Percentiles rank a stretch among this genome's conserved stretches.
These are phyloP conservation scores for Balanococcus diminutus DNA, from an alignment of 2,888 invertebrate species.

Conservation along the genomic window DNA sequence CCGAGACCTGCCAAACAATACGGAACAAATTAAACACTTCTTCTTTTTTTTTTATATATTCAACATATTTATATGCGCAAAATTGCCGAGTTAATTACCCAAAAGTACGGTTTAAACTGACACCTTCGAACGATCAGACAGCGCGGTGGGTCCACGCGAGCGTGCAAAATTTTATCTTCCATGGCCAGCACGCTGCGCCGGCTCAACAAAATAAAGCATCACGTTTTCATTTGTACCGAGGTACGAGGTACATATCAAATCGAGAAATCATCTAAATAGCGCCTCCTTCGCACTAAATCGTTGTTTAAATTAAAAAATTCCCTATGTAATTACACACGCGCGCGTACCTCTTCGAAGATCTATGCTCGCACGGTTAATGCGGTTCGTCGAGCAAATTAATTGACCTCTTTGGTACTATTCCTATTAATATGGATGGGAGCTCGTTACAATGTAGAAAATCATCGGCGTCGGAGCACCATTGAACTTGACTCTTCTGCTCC, in stretches of 20 bases:
- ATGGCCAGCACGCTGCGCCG: background rate
- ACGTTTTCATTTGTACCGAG: background rate
- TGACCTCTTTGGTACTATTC: background rate
- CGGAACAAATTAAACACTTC: slow-evolving; percentile 20
- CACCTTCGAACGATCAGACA: background rate
- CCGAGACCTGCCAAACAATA: slow-evolving; percentile 7
- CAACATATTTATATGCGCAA: background rate
- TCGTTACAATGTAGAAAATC: background rate
- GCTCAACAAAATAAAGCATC: background rate
- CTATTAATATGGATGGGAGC: too few species aligned
- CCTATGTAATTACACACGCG: slow-evolving; percentile 1
- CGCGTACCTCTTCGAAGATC: background rate
- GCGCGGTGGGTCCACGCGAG: background rate
- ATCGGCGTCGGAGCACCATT: background rate
- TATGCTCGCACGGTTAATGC: background rate
- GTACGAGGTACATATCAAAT: background rate
- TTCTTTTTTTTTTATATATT: background rate
- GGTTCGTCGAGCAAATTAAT: background rate
- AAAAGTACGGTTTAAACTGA: slow-evolving; percentile 6
- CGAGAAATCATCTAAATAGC: background rate
- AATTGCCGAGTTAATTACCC: background rate
- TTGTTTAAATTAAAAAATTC: slow-evolving; percentile 28
- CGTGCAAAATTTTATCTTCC: background rate
- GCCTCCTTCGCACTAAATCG: background rate
- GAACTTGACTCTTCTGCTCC: too few species aligned